Conservation (phyloP, 64 coral and sea anemone species). For the Orbicella faveolata region DNA sequence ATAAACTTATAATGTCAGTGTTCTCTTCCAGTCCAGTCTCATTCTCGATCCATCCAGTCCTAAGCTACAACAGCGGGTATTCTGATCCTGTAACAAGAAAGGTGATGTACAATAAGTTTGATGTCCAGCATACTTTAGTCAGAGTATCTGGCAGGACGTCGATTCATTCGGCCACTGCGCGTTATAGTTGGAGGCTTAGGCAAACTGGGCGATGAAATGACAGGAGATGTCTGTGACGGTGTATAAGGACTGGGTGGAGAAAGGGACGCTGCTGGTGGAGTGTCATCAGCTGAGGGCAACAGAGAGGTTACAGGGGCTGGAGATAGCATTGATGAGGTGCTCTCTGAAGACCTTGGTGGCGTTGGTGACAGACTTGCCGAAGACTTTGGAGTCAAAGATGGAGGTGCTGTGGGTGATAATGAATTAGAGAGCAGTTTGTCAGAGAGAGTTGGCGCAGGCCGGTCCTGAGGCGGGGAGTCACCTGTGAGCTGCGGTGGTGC, state of each 20-base stretch:
- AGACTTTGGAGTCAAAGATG: neutral
- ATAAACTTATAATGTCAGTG: neutral
- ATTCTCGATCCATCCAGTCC: neutral
- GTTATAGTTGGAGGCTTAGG: slow-evolving; percentile 29
- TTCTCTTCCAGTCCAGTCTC: neutral
- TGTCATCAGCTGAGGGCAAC: neutral
- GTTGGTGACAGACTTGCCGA: neutral
- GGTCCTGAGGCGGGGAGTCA: too few relatives aligned
- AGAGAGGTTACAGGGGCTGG: neutral
- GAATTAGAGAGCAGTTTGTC: too few relatives aligned
- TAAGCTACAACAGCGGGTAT: slow-evolving; percentile 24
- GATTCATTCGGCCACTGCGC: slow-evolving; percentile 52
- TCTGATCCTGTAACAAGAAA: slow-evolving; percentile 15
- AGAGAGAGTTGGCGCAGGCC: too few relatives aligned
- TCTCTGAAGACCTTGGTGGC: neutral
- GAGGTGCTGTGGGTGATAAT: too few relatives aligned
- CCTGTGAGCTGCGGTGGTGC: too few relatives aligned
- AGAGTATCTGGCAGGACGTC: slow-evolving; percentile 61
- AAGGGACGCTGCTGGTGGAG: neutral
- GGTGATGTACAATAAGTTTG: neutral
- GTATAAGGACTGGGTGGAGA: neutral
- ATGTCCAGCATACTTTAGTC: neutral
- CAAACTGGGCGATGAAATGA: slow-evolving; percentile 26
- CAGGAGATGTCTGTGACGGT: neutral
- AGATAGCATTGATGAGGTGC: neutral